Base-by-base conservation (phyloP, 2,888 invertebrate genomes). In the Zaprionus obscuricornis region DNA sequence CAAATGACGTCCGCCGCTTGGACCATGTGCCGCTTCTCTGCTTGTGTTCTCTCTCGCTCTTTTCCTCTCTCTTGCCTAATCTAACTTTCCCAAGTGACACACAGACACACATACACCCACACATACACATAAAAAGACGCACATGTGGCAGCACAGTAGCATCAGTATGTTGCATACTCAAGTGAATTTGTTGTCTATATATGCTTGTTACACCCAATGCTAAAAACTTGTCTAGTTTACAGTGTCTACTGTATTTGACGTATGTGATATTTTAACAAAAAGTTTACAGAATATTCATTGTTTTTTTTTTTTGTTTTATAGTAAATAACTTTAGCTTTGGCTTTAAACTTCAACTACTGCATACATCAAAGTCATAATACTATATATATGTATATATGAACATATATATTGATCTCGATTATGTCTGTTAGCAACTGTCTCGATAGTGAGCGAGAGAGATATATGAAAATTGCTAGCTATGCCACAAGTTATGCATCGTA, bases 1-100 rank as follows among this genome's bases (percentile, higher is more conserved):
- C 85, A 81, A 86, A 86, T 85, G 67, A 63, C 73, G 73, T 67
- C 62, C 58, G 74, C 40, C 42, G 17, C 70, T 74, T 39, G 74
- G 74, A 69, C 69, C 49, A 57, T 50, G 70, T 49, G 47, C 49
- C 40, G 31, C 29, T 34, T 39, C n/a, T 27, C 40, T 29, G 6
- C 10, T 29, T 8, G 36, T 40, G 18, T n/a, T 1, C 22, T 31
- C 22, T 8, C 36, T 17, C 17, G 10, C 10, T 27, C 8, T 6
- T 11, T 6, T 13, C 6, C 22, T n/a, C 3, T 17, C 13, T 13
- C 18, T 16, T 20, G 1, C 24, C 8, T 34, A 7, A n/a, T 3
- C 17, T 2, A 11, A 16, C 8, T 2, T 18, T 33, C 39, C 24
- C 17, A 26, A 29, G 33, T 37, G 31, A 10, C 36, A 43, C 2